Evolutionary conservation across 2,113 vertebrate species (phyloP).

Genomic region (Burhinus bistriatus): DNA sequence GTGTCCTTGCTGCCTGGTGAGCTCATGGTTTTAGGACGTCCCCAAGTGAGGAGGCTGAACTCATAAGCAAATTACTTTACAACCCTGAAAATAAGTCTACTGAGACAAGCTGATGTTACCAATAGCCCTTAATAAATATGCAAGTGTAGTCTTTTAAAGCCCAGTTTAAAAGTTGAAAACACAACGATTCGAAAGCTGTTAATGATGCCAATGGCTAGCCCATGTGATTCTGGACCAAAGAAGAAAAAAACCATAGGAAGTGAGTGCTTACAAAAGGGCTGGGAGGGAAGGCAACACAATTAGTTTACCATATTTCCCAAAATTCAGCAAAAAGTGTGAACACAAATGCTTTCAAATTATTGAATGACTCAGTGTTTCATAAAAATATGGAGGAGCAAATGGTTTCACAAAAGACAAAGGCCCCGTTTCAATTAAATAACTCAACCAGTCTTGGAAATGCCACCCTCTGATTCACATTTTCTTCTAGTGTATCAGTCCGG

Average conservation of each 20-base stretch:
- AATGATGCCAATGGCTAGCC: neutral
- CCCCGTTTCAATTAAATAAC: neutral
- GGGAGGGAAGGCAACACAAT: no score
- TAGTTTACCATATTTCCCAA: neutral
- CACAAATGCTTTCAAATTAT: neutral
- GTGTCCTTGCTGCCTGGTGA: neutral
- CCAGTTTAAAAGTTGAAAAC: neutral
- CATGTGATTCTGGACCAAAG: neutral
- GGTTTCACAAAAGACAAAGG: neutral
- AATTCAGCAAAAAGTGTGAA: neutral
- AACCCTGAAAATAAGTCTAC: neutral
- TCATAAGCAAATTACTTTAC: neutral
- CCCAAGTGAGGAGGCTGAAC: neutral
- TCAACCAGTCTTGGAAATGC: neutral
- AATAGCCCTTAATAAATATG: neutral
- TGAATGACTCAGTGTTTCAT: neutral
- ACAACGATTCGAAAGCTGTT: neutral
- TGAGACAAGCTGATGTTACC: neutral
- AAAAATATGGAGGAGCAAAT: neutral
- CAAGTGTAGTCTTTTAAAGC: neutral
- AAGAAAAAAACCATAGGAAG: neutral
- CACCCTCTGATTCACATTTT: neutral
- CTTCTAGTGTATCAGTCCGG: neutral
- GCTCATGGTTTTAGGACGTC: neutral
- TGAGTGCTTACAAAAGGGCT: neutral